Percentiles rank a stretch among this genome's conserved stretches.
phyloP scores from a whole-genome alignment of 2,888 invertebrate species.

The Sarcophaga rosellei region DNA sequence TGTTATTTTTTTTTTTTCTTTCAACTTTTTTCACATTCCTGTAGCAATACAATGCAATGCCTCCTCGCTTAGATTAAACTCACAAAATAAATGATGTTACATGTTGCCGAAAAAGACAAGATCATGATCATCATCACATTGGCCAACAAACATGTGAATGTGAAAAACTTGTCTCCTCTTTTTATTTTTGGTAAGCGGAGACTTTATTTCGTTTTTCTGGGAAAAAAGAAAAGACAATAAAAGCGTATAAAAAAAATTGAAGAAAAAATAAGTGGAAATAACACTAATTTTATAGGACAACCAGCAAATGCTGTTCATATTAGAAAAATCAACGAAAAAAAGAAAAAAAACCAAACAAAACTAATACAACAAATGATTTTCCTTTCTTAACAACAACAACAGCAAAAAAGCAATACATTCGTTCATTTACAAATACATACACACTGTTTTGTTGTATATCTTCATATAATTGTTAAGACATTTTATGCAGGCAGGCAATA shows the following conservation, averaged over 20 bases:
- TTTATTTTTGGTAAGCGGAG: neutral
- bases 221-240: conserved; percentile 18
- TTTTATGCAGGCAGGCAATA: conserved; percentile 53
- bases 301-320: conserved; percentile 38
- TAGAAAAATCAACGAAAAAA: neutral
- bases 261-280: conserved; percentile 62
- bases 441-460: too few relatives aligned
- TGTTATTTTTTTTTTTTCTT: too few relatives aligned
- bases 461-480: conserved; percentile 39
- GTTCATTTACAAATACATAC: too few relatives aligned
- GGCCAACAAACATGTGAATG: conserved; percentile 10
- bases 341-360: neutral
- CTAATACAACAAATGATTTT: conserved; percentile 17
- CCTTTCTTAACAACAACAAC: conserved; percentile 1
- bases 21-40: too few relatives aligned
- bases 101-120: conserved; percentile 58
- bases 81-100: conserved; percentile 51
- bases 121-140: conserved; percentile 57
- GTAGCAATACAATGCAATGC: too few relatives aligned
- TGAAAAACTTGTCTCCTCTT: conserved; percentile 41
- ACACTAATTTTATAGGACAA: conserved; percentile 65
- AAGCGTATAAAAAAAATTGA: neutral
- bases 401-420: neutral
- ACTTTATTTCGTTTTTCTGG: neutral
- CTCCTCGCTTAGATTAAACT: too few relatives aligned